These are phyloP conservation scores for Cynopterus sphinx DNA, from an alignment of 2,797 vertebrate species.

Conservation along the genomic window DNA sequence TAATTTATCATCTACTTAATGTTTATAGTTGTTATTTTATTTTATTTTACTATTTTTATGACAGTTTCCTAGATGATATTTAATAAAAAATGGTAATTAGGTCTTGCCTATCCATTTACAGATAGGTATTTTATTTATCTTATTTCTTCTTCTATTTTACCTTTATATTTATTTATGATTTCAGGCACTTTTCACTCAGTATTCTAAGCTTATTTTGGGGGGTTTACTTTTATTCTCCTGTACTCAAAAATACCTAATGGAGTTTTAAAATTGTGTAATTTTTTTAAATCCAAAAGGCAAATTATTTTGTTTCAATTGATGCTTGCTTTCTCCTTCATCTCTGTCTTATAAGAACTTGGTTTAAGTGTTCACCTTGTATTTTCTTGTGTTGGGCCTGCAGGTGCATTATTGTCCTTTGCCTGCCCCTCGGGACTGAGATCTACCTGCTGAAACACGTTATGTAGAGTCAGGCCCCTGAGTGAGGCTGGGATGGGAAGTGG, in stretches of 20 bases:
- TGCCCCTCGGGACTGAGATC: neutral
- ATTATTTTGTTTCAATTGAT: neutral
- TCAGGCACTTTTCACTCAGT: neutral
- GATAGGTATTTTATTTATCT: neutral
- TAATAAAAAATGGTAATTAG: neutral
- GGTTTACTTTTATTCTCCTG: neutral
- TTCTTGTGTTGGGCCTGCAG: neutral
- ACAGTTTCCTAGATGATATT: neutral
- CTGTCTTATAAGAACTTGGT: neutral
- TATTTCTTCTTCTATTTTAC: neutral
- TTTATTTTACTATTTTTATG: neutral
- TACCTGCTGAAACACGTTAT: accelerated
- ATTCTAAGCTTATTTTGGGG: neutral
- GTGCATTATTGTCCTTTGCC: neutral
- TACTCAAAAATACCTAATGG: neutral
- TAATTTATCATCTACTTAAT: neutral
- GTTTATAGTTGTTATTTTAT: neutral
- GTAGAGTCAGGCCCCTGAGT: accelerated
- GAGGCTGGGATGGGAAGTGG: accelerated
- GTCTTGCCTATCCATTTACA: neutral
- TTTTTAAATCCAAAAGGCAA: neutral
- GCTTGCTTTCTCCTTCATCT: neutral
- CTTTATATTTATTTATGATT: neutral
- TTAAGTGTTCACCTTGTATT: neutral
- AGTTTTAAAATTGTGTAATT: neutral